Evolutionary conservation across 2,888 invertebrate genomes (phyloP).

Genomic region (Nomada ferruginata): DNA sequence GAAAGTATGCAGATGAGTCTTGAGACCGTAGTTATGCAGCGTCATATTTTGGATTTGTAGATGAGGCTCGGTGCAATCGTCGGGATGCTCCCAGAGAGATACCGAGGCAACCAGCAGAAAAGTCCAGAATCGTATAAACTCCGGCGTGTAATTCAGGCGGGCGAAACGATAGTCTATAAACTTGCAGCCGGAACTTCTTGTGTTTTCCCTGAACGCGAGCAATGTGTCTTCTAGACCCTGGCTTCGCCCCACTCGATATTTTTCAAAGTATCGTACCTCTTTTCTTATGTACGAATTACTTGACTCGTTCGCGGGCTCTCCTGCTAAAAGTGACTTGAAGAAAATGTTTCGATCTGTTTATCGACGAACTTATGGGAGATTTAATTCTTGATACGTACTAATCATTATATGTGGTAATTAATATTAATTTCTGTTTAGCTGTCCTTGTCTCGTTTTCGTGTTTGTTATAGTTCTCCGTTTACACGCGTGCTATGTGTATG

Average conservation of each 20-base stretch:
- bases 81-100: slow-evolving; percentile 49
- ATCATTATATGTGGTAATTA: not conserved
- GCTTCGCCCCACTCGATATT: slow-evolving; percentile 23
- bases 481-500: too few relatives aligned
- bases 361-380: too few relatives aligned
- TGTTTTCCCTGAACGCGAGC: slow-evolving; percentile 56
- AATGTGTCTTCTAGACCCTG: slow-evolving; percentile 17
- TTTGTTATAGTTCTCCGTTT: too few relatives aligned
- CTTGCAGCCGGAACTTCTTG: slow-evolving; percentile 56
- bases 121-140: slow-evolving; percentile 59
- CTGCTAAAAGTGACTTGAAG: not conserved
- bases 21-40: slow-evolving; percentile 42
- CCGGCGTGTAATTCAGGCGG: slow-evolving; percentile 54
- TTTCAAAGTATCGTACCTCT: not conserved
- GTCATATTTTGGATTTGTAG: slow-evolving; percentile 57
- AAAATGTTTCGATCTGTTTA: not conserved
- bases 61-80: slow-evolving; percentile 52
- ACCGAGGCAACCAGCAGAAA: slow-evolving; percentile 51
- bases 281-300: not conserved
- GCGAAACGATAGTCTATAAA: slow-evolving; percentile 65
- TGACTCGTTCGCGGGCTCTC: not conserved
- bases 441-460: too few relatives aligned
- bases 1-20: slow-evolving; percentile 52
- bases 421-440: not conserved
- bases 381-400: too few relatives aligned